A percentile compares a stretch with the other conserved stretches of the same genome.
phyloP scores from a whole-genome alignment of 2,113 vertebrate species.

The Lycocorax pyrrhopterus region DNA sequence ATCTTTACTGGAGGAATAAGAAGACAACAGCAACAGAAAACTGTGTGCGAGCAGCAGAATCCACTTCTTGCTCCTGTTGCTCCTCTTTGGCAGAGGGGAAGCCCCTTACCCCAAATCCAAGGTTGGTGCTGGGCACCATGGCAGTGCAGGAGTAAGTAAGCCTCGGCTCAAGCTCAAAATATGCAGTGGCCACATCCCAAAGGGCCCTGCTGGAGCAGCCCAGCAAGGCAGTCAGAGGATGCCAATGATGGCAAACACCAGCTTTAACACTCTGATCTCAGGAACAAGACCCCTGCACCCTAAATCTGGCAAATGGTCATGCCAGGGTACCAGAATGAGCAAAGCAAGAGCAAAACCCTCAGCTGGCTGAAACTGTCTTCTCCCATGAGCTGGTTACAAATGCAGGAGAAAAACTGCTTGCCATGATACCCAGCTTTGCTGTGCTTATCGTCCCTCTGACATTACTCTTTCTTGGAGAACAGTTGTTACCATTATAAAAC shows the following conservation, averaged over 20 bases:
- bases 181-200: background rate
- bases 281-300: background rate
- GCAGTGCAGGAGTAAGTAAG: background rate
- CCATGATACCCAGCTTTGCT: background rate
- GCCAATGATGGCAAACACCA: rapidly evolving
- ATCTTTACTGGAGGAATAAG: background rate
- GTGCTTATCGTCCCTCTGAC: rapidly evolving
- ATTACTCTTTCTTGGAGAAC: background rate
- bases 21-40: background rate
- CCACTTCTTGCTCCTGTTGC: background rate
- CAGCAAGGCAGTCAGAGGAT: background rate
- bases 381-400: background rate
- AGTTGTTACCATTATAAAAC: background rate
- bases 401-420: background rate
- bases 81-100: background rate
- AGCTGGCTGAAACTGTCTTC: background rate
- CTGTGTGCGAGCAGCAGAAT: background rate
- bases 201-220: background rate
- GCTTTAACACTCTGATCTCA: background rate
- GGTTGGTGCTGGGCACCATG: background rate
- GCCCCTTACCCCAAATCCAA: background rate
- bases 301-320: background rate
- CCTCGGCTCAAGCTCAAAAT: background rate
- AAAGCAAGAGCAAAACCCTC: background rate
- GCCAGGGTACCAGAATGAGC: background rate